A percentile compares a stretch with the other conserved stretches of the same genome.
Evolutionary conservation across 1,140 invertebrate genomes (phyloP).

Genomic region (Zaprionus nigranus): DNA sequence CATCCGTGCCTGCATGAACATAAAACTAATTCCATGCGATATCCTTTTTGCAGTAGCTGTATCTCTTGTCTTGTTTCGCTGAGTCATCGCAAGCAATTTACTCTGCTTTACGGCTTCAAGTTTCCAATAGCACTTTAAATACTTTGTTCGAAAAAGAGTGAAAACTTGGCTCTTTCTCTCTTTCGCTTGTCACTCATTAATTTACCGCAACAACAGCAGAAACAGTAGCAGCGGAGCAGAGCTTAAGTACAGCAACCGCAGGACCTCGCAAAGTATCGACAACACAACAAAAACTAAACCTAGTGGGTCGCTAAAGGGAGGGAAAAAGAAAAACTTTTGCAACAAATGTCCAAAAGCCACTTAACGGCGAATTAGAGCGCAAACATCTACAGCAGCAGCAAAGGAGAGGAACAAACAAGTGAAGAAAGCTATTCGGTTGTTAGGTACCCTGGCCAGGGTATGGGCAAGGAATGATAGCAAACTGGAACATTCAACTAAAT

Average conservation of each 20-base stretch:
- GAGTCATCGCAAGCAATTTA: slow-evolving; percentile 14
- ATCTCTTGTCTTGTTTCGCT: background rate
- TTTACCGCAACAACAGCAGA: slow-evolving; percentile 44
- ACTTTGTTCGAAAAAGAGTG: slow-evolving; percentile 13
- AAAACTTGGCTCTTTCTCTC: background rate
- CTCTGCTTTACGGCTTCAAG: slow-evolving; percentile 14
- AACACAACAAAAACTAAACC: slow-evolving; percentile 25
- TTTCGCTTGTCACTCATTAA: slow-evolving; percentile 57
- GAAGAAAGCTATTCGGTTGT: background rate
- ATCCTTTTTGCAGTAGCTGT: background rate
- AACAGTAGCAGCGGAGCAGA: slow-evolving; percentile 10
- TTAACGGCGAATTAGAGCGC: slow-evolving; percentile 79
- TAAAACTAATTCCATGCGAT: background rate
- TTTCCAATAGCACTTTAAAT: slow-evolving; percentile 30
- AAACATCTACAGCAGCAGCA: slow-evolving; percentile 57
- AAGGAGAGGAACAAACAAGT: background rate
- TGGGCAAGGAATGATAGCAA: background rate
- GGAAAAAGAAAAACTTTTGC: slow-evolving; percentile 56
- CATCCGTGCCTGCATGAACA: background rate
- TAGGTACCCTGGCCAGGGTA: background rate
- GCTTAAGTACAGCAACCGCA: slow-evolving; percentile 16
- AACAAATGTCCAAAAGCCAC: slow-evolving; percentile 80
- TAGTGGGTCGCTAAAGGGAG: slow-evolving; percentile 2
- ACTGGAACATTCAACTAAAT: too few relatives aligned
- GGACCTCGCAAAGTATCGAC: slow-evolving; percentile 58